Percentiles rank a stretch among this genome's conserved stretches.
phyloP scores from a whole-genome alignment of 1,140 invertebrate species.

The Drosophila lacertosa region DNA sequence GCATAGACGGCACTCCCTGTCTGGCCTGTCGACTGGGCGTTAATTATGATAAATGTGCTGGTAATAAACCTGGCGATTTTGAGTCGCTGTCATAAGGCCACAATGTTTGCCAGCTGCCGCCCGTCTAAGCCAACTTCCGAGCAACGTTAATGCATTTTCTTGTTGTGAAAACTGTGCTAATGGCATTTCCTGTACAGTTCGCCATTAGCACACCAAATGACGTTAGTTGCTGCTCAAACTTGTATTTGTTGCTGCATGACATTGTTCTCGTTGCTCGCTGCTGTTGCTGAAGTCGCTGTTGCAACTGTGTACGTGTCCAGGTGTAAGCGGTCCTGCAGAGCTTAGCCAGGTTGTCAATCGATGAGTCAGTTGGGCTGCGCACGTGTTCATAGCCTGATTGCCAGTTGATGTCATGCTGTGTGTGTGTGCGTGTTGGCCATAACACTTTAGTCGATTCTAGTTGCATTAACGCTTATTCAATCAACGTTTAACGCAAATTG shows the following conservation, averaged over 20 bases:
- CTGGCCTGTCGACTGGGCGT: constrained; percentile 25
- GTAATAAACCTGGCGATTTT: constrained; percentile 59
- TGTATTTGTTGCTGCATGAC: constrained; percentile 28
- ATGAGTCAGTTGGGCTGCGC: constrained; percentile 29
- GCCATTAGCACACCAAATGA: constrained; percentile 66
- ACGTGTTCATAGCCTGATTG: constrained; percentile 64
- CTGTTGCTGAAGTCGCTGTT: constrained; percentile 3
- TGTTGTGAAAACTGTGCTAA: constrained; percentile 59
- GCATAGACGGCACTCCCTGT: constrained; percentile 12
- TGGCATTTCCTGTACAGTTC: constrained; percentile 66
- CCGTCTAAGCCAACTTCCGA: constrained; percentile 19
- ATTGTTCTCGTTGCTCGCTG: constrained; percentile 14
- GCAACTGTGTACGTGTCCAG: constrained; percentile 28
- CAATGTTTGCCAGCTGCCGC: constrained; percentile 20
- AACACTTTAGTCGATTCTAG: constrained; percentile 38
- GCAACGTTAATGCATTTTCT: constrained; percentile 65
- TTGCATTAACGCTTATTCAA: constrained; percentile 71
- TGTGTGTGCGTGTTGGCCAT: constrained; percentile 24
- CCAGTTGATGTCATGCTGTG: constrained; percentile 60
- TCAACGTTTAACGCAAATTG: constrained; percentile 70
- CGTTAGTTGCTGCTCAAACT: constrained; percentile 27
- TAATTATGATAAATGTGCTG: constrained; percentile 77
- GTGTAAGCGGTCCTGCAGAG: constrained; percentile 10
- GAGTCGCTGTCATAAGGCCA: constrained; percentile 33
- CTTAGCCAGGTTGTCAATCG: constrained; percentile 29